phyloP scores from a whole-genome alignment of 2,113 vertebrate genomes.

The Ameiurus melas region DNA sequence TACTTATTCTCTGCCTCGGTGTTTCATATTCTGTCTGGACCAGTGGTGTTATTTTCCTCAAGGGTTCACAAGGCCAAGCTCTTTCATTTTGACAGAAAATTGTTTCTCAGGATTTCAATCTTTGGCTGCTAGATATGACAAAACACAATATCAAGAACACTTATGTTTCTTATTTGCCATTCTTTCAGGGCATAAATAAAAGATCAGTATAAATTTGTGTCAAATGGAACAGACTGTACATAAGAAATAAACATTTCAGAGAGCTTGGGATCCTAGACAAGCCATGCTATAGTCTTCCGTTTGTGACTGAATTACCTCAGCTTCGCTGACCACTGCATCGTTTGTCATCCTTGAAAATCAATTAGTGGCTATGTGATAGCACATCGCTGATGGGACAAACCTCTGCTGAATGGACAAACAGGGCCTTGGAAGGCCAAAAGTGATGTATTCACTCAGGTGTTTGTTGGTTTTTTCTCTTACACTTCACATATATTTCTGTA shows the following conservation, averaged over 20 bases:
- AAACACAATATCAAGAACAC: constrained; percentile 99
- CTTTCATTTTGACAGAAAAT: constrained; percentile 99
- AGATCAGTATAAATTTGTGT: constrained; percentile 95
- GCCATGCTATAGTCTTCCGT: constrained; percentile 68
- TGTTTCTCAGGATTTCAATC: constrained; percentile 99
- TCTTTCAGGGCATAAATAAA: constrained; percentile 99
- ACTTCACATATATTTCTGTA: constrained; percentile 20
- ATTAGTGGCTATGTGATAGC: constrained; percentile 71
- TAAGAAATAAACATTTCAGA: constrained; percentile 73
- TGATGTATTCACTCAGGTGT: constrained; percentile 32
- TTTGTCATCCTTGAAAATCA: constrained; percentile 77
- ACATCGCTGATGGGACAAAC: constrained; percentile 61
- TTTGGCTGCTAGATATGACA: constrained; percentile 96
- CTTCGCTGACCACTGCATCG: constrained; percentile 62
- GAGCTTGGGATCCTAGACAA: constrained; percentile 71
- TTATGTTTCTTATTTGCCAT: constrained; percentile 99
- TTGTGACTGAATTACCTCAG: constrained; percentile 70
- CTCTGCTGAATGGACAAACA: constrained; percentile 58
- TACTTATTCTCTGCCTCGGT: constrained; percentile 86
- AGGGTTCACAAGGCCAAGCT: constrained; percentile 93
- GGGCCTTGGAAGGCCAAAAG: constrained; percentile 45
- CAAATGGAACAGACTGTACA: constrained; percentile 75
- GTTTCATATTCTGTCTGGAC: constrained; percentile 90
- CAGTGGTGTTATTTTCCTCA: constrained; percentile 88
- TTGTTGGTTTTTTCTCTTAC: neutral